These are phyloP conservation scores for Tholera decimalis DNA, from an alignment of 2,888 invertebrate genomes.

Conservation along the genomic window DNA sequence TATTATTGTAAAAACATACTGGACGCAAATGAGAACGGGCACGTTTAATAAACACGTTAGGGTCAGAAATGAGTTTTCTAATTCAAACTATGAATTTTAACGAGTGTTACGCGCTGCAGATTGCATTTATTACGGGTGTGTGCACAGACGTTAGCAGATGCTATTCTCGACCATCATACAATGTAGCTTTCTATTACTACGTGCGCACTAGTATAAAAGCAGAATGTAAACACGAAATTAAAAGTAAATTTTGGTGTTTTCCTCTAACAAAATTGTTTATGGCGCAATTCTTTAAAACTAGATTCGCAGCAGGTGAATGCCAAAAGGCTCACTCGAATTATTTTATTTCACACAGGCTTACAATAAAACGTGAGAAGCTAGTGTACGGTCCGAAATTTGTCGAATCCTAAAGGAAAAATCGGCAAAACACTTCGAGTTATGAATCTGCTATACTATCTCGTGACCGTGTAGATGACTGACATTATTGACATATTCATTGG, in stretches of 20 bases:
- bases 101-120: constrained; percentile 38
- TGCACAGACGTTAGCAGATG: constrained; percentile 14
- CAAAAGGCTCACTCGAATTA: background rate
- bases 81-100: constrained; percentile 60
- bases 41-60: constrained; percentile 24
- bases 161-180: constrained; percentile 13
- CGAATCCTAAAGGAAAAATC: no score
- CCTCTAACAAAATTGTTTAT: background rate
- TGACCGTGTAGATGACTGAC: no score
- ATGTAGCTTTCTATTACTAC: constrained; percentile 7
- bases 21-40: constrained; percentile 6
- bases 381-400: no score
- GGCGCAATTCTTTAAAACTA: accelerated
- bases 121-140: constrained; percentile 44
- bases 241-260: background rate
- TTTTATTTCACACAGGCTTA: no score
- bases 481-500: no score
- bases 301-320: background rate
- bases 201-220: background rate
- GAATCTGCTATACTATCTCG: no score
- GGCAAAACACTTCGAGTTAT: no score
- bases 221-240: background rate
- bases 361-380: no score
- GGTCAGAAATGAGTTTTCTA: constrained; percentile 45
- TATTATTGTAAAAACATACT: constrained; percentile 33